Conservation (phyloP, 1,140 invertebrate species). For the Sitobion miscanthi region DNA sequence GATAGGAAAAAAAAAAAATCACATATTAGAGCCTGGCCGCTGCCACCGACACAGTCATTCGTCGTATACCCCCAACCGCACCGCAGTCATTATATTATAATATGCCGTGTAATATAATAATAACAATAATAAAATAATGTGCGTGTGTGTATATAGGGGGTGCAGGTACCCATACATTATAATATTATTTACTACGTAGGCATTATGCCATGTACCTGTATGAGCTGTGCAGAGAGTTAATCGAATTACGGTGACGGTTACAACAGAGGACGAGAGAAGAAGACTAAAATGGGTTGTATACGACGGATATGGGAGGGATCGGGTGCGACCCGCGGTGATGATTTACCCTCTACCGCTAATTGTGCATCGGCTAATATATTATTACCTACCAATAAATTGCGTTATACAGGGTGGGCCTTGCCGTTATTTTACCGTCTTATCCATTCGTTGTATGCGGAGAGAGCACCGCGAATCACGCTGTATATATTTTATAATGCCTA, state of each 20-base stretch:
- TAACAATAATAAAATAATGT: constrained; percentile 13
- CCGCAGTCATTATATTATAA: neutral
- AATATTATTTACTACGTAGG: neutral
- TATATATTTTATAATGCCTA: neutral
- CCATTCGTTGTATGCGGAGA: neutral
- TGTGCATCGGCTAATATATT: neutral
- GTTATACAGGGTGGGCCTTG: neutral
- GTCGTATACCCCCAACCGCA: neutral
- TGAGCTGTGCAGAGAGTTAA: constrained; percentile 9
- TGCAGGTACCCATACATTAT: neutral
- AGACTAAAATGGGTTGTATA: neutral
- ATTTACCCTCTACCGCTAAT: neutral
- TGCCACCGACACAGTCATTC: neutral
- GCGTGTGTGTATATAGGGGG: neutral
- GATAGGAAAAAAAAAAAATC: constrained; percentile 26
- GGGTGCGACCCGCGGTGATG: neutral
- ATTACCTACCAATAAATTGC: neutral
- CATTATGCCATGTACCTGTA: neutral
- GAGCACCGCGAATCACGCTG: neutral
- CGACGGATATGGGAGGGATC: neutral
- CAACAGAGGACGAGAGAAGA: neutral
- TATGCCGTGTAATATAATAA: constrained; percentile 22
- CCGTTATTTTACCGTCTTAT: neutral
- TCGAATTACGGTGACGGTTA: neutral
- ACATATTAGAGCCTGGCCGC: neutral